Evolutionary conservation across 1,140 invertebrate genomes (phyloP).

Genomic region (Zaprionus gabonicus): DNA sequence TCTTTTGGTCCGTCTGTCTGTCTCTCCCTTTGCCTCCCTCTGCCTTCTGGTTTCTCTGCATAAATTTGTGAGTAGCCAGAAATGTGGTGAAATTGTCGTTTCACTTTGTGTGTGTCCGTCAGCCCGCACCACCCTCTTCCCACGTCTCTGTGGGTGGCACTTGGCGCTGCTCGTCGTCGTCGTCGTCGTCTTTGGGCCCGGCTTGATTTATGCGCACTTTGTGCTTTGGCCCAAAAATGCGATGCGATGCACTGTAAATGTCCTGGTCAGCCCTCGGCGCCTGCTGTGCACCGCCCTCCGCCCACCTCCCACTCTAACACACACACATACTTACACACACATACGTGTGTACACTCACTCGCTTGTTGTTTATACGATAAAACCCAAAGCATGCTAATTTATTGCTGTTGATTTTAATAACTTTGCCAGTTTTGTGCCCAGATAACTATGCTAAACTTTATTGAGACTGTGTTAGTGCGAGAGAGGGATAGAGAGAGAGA

Average conservation of each 20-base stretch:
- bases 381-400: constrained; percentile 79
- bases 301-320: neutral
- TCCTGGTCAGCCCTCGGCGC: constrained; percentile 24
- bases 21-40: neutral
- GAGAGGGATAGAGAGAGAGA: neutral
- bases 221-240: constrained; percentile 51
- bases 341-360: constrained; percentile 26
- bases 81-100: constrained; percentile 49
- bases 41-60: constrained; percentile 54
- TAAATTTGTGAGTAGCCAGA: constrained; percentile 60
- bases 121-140: too few relatives aligned
- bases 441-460: constrained; percentile 64
- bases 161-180: constrained; percentile 52
- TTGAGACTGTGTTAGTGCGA: constrained; percentile 13
- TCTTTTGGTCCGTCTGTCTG: neutral
- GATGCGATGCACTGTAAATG: constrained; percentile 40
- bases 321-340: neutral
- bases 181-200: constrained; percentile 59
- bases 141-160: neutral
- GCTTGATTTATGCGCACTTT: constrained; percentile 75
- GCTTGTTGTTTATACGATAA: constrained; percentile 48
- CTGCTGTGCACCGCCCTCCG: neutral
- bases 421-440: constrained; percentile 55
- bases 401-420: constrained; percentile 82
- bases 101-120: constrained; percentile 3